Base-by-base conservation (phyloP, 2,797 vertebrate species). In the Takifugu rubripes region DNA sequence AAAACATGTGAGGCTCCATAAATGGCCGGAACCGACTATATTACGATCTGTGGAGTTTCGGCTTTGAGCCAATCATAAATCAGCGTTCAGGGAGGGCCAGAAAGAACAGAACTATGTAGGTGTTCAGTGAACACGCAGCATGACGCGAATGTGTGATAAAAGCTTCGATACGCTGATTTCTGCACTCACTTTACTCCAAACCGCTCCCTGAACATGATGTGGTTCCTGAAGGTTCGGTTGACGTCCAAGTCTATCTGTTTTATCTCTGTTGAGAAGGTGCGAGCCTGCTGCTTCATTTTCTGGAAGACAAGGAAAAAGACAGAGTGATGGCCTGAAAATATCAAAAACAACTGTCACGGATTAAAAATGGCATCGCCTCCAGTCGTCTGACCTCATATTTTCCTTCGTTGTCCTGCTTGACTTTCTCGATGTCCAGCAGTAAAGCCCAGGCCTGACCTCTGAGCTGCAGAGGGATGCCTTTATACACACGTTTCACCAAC, bases 161-260 rank as follows among this genome's bases (percentile, higher is more conserved):
- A 27, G 49, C 40, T 43, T 43, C 43, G 40, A 12, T 4, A 45
- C 21, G 21, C 21, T 21, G 45, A 25, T 15, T 11, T 0, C 31
- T 49, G 0, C 46, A 91, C 95, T 91, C 83, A 97, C 95, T 93
- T 95, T 73, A 97, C 93, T 76, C 94, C 95, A 1, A 94, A 96
- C 75, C 95, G 94, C 54, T 97, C 94, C 87, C 89, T 94, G 70
- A 97, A 97, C 95, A 97, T 97, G 82, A 96, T 94, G 79, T 97
- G 93, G 86, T 96, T 95, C 61, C 95, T 91, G 83, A 97, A 97
- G 52, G 95, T 97, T 66, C 95, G 89, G 87, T 96, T 96, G 54
- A 96, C 93, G 0, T 97, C 95, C 29, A 97, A 68, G 75, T 97
- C 95, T 3, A 97, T 97, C 85, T 97, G 95, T 75, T 95, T 96